These are phyloP conservation scores for Fulmarus glacialis DNA, from an alignment of 2,113 vertebrate species.

Conservation along the genomic window DNA sequence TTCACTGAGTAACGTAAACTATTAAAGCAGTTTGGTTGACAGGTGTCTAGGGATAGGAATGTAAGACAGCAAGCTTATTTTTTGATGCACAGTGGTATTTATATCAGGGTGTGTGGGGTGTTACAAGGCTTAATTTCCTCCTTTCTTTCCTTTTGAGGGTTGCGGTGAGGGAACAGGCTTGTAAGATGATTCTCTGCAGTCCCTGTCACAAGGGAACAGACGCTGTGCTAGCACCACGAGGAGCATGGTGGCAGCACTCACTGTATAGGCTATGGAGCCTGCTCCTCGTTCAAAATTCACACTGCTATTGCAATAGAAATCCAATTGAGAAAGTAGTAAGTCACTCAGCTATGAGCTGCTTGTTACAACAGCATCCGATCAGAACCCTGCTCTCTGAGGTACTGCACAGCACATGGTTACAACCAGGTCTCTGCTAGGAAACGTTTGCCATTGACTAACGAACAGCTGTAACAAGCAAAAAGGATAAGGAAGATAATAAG, in stretches of 20 bases:
- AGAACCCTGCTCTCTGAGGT: background rate
- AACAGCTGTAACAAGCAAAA: background rate
- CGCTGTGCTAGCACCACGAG: background rate
- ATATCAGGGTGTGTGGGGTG: background rate
- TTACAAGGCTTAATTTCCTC: background rate
- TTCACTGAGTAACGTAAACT: background rate
- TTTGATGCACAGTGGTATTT: background rate
- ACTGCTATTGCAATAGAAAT: background rate
- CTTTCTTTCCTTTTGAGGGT: background rate
- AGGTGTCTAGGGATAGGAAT: background rate
- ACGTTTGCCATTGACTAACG: fast-evolving
- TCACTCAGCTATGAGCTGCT: background rate
- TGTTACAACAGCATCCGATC: fast-evolving
- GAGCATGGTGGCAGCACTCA: background rate
- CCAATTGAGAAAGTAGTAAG: background rate
- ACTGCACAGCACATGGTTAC: fast-evolving
- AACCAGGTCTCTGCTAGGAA: background rate
- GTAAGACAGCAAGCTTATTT: background rate
- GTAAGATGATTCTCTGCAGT: background rate
- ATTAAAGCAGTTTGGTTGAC: background rate
- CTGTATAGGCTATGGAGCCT: background rate
- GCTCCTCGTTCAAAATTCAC: background rate
- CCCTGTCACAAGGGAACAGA: background rate
- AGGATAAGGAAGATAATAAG: background rate
- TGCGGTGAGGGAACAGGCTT: background rate